These are phyloP conservation scores for Pterostichus madidus DNA, from an alignment of 2,888 invertebrate genomes.

Conservation along the genomic window DNA sequence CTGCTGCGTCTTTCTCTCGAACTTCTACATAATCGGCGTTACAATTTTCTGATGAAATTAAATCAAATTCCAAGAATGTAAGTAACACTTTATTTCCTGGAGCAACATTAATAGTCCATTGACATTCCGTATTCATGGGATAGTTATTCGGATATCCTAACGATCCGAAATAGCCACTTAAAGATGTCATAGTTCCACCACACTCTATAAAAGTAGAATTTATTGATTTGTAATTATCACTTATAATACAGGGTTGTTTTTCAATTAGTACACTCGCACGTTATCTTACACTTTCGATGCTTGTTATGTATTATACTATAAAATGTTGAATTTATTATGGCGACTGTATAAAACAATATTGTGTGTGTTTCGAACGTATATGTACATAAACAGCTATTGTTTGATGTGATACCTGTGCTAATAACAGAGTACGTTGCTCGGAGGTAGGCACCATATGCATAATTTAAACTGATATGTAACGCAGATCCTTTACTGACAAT, in stretches of 20 bases:
- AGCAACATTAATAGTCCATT: slow-evolving; percentile 85
- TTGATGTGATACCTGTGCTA: slow-evolving; percentile 77
- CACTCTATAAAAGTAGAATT: slow-evolving; percentile 80
- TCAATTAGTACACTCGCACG: no score
- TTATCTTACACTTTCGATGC: no score
- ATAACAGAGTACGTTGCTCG: slow-evolving; percentile 80
- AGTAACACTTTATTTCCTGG: slow-evolving; percentile 86
- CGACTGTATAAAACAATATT: no score
- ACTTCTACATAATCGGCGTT: slow-evolving; percentile 93
- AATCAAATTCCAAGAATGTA: slow-evolving; percentile 83
- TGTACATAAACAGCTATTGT: no score
- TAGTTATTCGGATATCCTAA: slow-evolving; percentile 87
- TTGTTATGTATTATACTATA: no score
- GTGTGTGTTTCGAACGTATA: no score
- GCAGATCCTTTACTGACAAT: slow-evolving; percentile 85
- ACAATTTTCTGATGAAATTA: slow-evolving; percentile 87
- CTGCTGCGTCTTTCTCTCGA: slow-evolving; percentile 82
- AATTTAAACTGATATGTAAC: slow-evolving; percentile 76
- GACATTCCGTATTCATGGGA: slow-evolving; percentile 85
- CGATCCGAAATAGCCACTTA: slow-evolving; percentile 83
- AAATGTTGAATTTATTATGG: no score
- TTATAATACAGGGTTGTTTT: no score
- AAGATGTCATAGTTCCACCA: slow-evolving; percentile 82
- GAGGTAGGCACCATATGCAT: slow-evolving; percentile 74
- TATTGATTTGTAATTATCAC: no score